Evolutionary conservation across 2,888 invertebrate species (phyloP).

Genomic region (Machimus rusticus): DNA sequence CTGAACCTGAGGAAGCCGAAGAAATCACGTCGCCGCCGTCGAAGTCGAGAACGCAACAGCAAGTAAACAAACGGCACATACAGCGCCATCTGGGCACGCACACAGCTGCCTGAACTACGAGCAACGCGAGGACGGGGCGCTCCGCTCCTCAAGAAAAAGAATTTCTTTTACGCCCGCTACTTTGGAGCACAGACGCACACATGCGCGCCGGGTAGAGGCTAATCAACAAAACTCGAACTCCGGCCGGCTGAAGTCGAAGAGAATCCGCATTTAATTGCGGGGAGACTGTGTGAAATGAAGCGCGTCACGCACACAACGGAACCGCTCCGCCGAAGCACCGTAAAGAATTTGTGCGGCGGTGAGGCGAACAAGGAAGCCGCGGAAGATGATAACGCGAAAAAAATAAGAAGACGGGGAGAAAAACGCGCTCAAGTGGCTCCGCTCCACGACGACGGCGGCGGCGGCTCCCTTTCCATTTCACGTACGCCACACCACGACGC

Average conservation of each 20-base stretch:
- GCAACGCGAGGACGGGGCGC: neutral
- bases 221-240: neutral
- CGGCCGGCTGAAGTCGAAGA: neutral
- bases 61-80: conserved; percentile 2
- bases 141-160: neutral
- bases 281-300: conserved; percentile 23
- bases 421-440: conserved; percentile 11
- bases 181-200: neutral
- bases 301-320: conserved; percentile 8
- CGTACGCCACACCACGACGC: neutral
- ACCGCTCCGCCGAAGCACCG: neutral
- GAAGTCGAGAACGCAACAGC: neutral
- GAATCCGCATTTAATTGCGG: conserved; percentile 19
- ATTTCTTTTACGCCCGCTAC: conserved; percentile 22
- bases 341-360: conserved; percentile 11
- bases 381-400: conserved; percentile 35
- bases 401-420: neutral
- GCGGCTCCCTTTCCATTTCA: conserved; percentile 30
- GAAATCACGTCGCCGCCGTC: neutral
- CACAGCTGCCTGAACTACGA: neutral
- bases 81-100: neutral
- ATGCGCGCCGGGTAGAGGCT: too few relatives aligned
- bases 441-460: neutral
- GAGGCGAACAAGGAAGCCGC: conserved; percentile 39
- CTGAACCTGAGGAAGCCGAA: neutral